Conservation (phyloP, 2,797 vertebrate genomes). For the Myotis daubentonii region DNA sequence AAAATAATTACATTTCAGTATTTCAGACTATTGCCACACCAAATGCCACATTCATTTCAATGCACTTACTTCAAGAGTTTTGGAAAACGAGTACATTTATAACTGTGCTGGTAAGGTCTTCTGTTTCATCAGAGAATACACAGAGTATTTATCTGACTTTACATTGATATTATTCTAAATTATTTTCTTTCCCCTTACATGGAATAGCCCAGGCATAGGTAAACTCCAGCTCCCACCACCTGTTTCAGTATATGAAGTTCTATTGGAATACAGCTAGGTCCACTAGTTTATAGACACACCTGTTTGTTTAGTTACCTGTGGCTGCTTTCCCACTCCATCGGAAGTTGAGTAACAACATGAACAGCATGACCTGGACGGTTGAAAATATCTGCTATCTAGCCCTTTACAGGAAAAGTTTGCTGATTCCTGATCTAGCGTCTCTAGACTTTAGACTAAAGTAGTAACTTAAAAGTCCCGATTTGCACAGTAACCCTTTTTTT, state of each 20-base stretch:
- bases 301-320: background rate
- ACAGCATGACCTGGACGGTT: background rate
- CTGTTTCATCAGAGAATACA: background rate
- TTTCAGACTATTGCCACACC: background rate
- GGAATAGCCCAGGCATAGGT: background rate
- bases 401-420: background rate
- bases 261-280: background rate
- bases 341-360: background rate
- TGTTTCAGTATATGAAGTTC: background rate
- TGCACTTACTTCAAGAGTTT: conserved; percentile 34
- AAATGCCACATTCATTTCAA: conserved; percentile 53
- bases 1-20: conserved; percentile 25
- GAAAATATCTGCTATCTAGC: background rate
- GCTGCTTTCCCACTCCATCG: background rate
- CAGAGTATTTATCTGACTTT: background rate
- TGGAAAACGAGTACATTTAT: background rate
- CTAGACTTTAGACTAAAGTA: background rate
- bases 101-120: background rate
- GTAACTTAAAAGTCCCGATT: background rate
- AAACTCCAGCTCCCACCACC: background rate
- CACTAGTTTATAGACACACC: background rate
- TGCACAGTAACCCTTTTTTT: background rate
- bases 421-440: background rate
- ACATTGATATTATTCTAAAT: conserved; percentile 10
- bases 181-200: background rate